phyloP scores from a whole-genome alignment of 2,113 vertebrate species.

The Ageneiosus marmoratus region DNA sequence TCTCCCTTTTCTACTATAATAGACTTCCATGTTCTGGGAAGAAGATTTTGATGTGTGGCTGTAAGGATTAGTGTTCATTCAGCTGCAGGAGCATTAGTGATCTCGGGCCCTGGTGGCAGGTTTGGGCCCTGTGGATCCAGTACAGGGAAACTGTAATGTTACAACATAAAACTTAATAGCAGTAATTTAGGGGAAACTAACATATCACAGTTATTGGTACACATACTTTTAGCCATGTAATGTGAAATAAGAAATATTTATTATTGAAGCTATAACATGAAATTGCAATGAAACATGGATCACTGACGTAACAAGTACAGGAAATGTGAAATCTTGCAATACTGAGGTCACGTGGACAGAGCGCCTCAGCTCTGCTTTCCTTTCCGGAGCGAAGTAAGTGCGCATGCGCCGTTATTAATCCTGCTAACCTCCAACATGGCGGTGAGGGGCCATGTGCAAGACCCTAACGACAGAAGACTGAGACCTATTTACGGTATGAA shows the following conservation, averaged over 20 bases:
- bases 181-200: too few species aligned
- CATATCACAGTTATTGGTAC: background rate
- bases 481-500: conserved; percentile 89
- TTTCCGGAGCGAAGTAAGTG: conserved; percentile 49
- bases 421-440: conserved; percentile 97
- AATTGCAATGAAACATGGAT: too few species aligned
- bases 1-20: too few species aligned
- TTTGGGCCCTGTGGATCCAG: background rate
- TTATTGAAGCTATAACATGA: too few species aligned
- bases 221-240: background rate
- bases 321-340: too few species aligned
- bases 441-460: conserved; percentile 98
- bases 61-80: background rate
- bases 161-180: background rate
- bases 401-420: conserved; percentile 74
- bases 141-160: background rate
- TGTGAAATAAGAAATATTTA: background rate
- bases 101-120: background rate
- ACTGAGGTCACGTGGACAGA: background rate
- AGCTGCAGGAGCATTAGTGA: background rate
- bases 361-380: conserved; percentile 5
- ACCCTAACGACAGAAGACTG: conserved; percentile 93
- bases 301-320: background rate
- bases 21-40: too few species aligned
- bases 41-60: background rate